These are phyloP conservation scores for Ctenosaura bakeri DNA, from an alignment of 2,797 vertebrate genomes.

Conservation along the genomic window DNA sequence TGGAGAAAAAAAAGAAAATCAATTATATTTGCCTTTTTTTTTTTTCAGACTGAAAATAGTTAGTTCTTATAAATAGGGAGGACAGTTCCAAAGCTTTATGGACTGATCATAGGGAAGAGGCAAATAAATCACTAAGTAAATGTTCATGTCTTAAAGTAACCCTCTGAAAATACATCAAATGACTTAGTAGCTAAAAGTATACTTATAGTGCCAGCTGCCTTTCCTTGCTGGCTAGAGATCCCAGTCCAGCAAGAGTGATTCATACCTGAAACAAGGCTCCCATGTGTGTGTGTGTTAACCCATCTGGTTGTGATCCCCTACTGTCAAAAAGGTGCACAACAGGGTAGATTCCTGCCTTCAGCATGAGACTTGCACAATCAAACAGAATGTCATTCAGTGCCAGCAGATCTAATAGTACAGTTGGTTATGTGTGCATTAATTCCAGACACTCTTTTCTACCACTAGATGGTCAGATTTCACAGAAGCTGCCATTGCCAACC, in stretches of 20 bases:
- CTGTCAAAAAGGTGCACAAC: not conserved
- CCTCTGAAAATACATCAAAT: not conserved
- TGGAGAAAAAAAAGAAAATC: slow-evolving; percentile 1
- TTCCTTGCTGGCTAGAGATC: not conserved
- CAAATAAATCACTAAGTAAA: not conserved
- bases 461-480: not conserved
- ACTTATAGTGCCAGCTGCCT: not conserved
- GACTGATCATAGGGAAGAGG: not conserved
- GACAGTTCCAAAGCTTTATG: not conserved
- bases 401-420: not conserved
- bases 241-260: not conserved
- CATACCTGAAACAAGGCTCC: not conserved
- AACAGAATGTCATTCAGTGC: not conserved
- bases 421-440: not conserved
- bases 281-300: not conserved
- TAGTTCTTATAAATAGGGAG: not conserved
- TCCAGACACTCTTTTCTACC: not conserved
- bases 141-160: not conserved
- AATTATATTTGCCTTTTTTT: not conserved
- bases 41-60: not conserved
- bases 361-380: not conserved
- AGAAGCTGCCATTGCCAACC: not conserved
- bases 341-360: not conserved
- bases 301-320: slow-evolving; percentile 1
- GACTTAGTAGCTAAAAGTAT: not conserved